Evolutionary conservation across 2,888 invertebrate species (phyloP).

Genomic region (Lasiommata megera): DNA sequence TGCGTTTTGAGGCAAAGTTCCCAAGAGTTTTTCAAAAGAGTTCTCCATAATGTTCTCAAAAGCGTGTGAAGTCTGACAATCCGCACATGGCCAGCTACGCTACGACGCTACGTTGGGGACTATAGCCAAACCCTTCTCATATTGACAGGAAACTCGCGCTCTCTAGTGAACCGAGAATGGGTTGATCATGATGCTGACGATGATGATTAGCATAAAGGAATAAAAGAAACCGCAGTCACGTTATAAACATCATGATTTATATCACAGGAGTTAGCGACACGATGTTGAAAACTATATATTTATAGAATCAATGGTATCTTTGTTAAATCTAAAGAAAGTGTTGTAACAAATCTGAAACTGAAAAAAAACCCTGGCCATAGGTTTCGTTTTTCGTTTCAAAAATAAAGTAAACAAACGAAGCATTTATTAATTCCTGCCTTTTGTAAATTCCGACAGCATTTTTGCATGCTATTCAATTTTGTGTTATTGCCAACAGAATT

Average conservation of each 20-base stretch:
- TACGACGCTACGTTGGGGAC: no score
- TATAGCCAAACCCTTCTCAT: no score
- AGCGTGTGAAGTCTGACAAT: no score
- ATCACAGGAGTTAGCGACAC: neutral
- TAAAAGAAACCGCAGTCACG: neutral
- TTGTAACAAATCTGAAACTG: neutral
- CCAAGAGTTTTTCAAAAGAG: no score
- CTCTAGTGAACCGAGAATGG: no score
- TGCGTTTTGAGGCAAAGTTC: no score
- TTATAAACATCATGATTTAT: neutral
- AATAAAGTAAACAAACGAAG: conserved; percentile 7
- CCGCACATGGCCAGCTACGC: no score
- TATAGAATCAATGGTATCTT: neutral
- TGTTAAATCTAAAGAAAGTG: neutral
- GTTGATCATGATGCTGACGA: no score
- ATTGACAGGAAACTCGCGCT: no score
- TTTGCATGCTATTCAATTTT: conserved; percentile 13
- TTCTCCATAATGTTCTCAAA: no score
- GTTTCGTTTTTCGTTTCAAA: conserved; percentile 2
- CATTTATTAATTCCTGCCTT: conserved; percentile 11
- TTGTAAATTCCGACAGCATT: conserved; percentile 11
- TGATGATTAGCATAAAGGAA: neutral
- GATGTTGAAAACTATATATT: neutral
- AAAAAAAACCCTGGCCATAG: neutral
- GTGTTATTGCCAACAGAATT: conserved; percentile 15